A percentile compares a stretch with the other conserved stretches of the same genome.
Conservation (phyloP, 2,113 vertebrate species). For the Chaetodon trifascialis region DNA sequence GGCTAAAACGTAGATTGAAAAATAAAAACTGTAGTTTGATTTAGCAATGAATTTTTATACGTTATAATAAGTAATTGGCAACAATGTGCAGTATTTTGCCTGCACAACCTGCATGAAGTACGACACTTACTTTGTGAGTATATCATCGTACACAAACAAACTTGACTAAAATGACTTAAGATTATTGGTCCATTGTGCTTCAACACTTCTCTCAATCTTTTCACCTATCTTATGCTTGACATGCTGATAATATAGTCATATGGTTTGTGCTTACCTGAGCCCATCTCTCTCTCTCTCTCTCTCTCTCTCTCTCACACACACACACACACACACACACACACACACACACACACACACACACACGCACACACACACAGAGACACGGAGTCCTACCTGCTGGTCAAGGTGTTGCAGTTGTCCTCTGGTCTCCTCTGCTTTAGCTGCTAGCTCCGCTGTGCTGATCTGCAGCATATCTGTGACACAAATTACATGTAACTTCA, state of each 20-base stretch:
- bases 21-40: no score
- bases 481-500: slow-evolving; percentile 51
- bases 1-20: no score
- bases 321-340: no score
- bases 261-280: slow-evolving; percentile 57
- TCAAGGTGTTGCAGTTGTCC: slow-evolving; percentile 81
- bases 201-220: neutral
- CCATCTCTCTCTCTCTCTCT: slow-evolving; percentile 27
- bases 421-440: slow-evolving; percentile 83
- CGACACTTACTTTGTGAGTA: no score
- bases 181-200: neutral
- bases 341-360: slow-evolving; percentile 12
- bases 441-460: slow-evolving; percentile 81
- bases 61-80: no score
- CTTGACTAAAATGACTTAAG: no score
- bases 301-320: neutral
- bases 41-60: no score
- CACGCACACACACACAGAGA: slow-evolving; percentile 19
- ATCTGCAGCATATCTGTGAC: slow-evolving; percentile 76
- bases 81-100: no score
- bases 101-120: no score
- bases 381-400: slow-evolving; percentile 77
- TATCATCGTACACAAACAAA: no score
- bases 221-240: slow-evolving; percentile 17
- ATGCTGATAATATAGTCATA: slow-evolving; percentile 62